phyloP scores from a whole-genome alignment of 2,888 invertebrate genomes.

The Oscheius sp. region DNA sequence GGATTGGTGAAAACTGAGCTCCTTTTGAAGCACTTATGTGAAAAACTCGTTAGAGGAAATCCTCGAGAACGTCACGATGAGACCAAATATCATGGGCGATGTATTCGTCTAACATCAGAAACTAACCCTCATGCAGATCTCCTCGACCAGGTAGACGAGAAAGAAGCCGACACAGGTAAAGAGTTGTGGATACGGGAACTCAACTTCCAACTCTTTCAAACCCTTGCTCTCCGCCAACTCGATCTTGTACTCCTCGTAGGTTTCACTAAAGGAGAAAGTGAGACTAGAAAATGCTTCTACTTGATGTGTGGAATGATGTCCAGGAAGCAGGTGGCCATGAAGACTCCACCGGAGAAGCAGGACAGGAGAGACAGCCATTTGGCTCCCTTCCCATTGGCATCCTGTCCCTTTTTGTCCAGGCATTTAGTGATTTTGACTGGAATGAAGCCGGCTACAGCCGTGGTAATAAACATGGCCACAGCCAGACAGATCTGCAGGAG shows the following conservation, averaged over 20 bases:
- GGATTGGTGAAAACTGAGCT: too few species aligned
- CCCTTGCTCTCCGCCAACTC: conserved; percentile 14
- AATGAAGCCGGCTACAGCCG: conserved; percentile 60
- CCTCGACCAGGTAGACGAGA: conserved; percentile 72
- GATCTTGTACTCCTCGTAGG: conserved; percentile 41
- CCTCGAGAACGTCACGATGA: too few species aligned
- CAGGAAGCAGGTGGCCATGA: conserved; percentile 71
- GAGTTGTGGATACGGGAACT: conserved; percentile 69
- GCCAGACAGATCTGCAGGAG: conserved; percentile 59
- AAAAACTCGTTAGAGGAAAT: too few species aligned
- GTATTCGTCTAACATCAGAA: not conserved
- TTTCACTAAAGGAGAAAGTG: conserved; percentile 53
- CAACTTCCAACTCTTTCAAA: not conserved
- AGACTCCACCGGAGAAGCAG: conserved; percentile 73
- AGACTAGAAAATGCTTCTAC: conserved; percentile 41
- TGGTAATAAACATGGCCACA: conserved; percentile 63
- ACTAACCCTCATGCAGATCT: conserved; percentile 43
- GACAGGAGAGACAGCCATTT: conserved; percentile 66
- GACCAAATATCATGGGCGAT: too few species aligned
- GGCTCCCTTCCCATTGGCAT: conserved; percentile 40
- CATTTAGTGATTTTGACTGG: conserved; percentile 36
- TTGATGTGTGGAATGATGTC: conserved; percentile 71
- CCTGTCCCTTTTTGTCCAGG: conserved; percentile 49
- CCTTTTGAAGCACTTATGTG: too few species aligned
- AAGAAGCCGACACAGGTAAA: conserved; percentile 72